A percentile compares a stretch with the other conserved stretches of the same genome.
phyloP scores from a whole-genome alignment of 2,888 invertebrate genomes.

The Habrosyne pyritoides region DNA sequence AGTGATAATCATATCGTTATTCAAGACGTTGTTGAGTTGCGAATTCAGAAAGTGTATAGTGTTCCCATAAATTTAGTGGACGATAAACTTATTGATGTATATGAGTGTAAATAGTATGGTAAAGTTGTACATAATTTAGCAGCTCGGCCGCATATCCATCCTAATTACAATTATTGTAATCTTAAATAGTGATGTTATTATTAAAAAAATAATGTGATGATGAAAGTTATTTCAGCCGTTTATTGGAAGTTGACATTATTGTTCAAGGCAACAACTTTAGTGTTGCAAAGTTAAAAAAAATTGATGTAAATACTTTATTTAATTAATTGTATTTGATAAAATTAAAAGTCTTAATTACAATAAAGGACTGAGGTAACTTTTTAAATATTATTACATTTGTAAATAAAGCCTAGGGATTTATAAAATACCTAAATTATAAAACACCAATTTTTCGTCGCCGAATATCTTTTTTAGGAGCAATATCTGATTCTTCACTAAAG shows the following conservation, averaged over 20 bases:
- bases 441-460: constrained; percentile 52
- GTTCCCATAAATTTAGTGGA: constrained; percentile 32
- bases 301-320: background rate
- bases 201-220: constrained; percentile 40
- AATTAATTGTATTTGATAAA: no score
- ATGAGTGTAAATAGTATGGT: constrained; percentile 61
- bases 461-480: constrained; percentile 51
- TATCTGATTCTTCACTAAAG: constrained; percentile 39
- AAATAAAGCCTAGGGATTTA: constrained; percentile 35
- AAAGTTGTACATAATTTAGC: constrained; percentile 54
- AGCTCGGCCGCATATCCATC: constrained; percentile 79
- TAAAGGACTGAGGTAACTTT: constrained; percentile 37
- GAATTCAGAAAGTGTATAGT: constrained; percentile 24
- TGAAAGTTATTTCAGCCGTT: constrained; percentile 31
- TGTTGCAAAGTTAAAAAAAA: background rate
- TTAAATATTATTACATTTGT: constrained; percentile 33
- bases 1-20: constrained; percentile 42
- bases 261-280: no score
- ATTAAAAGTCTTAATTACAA: constrained; percentile 24
- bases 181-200: constrained; percentile 44
- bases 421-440: constrained; percentile 25
- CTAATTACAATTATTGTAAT: constrained; percentile 59
- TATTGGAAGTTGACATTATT: constrained; percentile 26
- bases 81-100: constrained; percentile 48
- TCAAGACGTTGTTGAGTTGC: constrained; percentile 11